phyloP scores from a whole-genome alignment of 2,797 vertebrate species.

The Acanthornis magna region DNA sequence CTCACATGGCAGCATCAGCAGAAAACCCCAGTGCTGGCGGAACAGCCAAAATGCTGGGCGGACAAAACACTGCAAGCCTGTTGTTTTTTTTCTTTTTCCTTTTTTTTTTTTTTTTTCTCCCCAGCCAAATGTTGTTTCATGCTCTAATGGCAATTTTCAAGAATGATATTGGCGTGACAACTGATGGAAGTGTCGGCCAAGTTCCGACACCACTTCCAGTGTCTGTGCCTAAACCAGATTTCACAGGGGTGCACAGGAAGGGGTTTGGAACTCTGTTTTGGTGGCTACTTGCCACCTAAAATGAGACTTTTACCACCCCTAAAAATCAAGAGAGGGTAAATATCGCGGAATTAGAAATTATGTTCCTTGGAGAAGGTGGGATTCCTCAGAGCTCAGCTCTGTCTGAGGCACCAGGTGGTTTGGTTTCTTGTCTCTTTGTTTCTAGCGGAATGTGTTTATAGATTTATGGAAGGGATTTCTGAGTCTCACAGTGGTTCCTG shows the following conservation, averaged over 20 bases:
- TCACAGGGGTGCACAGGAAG: neutral
- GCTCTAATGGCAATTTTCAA: constrained; percentile 71
- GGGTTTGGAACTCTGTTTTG: neutral
- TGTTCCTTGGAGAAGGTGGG: neutral
- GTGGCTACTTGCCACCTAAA: neutral
- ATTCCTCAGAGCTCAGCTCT: neutral
- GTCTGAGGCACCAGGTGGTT: neutral
- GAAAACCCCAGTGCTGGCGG: neutral
- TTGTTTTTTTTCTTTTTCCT: neutral
- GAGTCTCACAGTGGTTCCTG: neutral
- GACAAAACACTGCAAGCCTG: neutral
- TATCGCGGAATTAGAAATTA: neutral
- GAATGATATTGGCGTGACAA: constrained; percentile 43
- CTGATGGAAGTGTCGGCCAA: constrained; percentile 8
- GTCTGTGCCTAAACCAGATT: constrained; percentile 33
- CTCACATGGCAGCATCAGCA: constrained; percentile 26
- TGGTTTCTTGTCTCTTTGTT: neutral
- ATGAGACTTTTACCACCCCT: neutral
- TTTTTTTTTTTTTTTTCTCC: rapidly evolving
- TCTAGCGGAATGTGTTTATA: neutral
- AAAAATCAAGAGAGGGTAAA: neutral
- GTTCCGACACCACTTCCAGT: neutral
- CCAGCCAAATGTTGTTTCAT: constrained; percentile 53
- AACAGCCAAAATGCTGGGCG: neutral
- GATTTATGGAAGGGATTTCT: neutral